phyloP scores from a whole-genome alignment of 2,888 invertebrate genomes.

The Caenorhabditis sp. region DNA sequence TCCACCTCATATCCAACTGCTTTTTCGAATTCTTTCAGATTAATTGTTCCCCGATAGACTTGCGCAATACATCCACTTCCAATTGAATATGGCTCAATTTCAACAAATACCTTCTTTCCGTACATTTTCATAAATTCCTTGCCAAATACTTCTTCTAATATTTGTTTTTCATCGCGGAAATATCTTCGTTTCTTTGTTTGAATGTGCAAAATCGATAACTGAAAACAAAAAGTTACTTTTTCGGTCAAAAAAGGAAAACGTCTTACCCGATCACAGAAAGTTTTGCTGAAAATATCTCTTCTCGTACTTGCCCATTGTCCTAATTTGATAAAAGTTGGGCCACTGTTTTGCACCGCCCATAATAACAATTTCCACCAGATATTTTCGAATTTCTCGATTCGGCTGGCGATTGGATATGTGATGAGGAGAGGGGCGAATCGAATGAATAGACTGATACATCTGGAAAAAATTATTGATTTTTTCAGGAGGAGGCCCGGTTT shows the following conservation, averaged over 20 bases:
- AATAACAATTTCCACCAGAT: slow-evolving; percentile 50
- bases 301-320: slow-evolving; percentile 75
- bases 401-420: slow-evolving; percentile 42
- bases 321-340: slow-evolving; percentile 75
- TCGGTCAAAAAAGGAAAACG: not conserved
- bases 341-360: slow-evolving; percentile 64
- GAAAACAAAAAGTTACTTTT: too few relatives aligned
- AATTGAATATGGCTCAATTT: slow-evolving; percentile 72
- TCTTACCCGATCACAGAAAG: slow-evolving; percentile 72
- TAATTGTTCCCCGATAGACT: slow-evolving; percentile 70
- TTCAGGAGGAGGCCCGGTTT: too few relatives aligned
- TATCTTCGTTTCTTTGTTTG: slow-evolving; percentile 52
- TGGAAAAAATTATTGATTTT: too few relatives aligned
- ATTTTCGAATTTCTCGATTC: slow-evolving; percentile 33
- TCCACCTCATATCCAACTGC: slow-evolving; percentile 38
- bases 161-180: slow-evolving; percentile 50
- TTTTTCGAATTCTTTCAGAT: slow-evolving; percentile 48
- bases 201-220: slow-evolving; percentile 59
- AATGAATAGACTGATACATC: slow-evolving; percentile 41
- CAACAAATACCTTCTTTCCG: slow-evolving; percentile 67
- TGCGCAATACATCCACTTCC: slow-evolving; percentile 76
- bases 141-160: slow-evolving; percentile 52
- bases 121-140: slow-evolving; percentile 34
- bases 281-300: slow-evolving; percentile 73
- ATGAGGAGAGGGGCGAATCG: slow-evolving; percentile 46